Conservation (phyloP, 2,113 vertebrate species). For the Mesocricetus auratus region DNA sequence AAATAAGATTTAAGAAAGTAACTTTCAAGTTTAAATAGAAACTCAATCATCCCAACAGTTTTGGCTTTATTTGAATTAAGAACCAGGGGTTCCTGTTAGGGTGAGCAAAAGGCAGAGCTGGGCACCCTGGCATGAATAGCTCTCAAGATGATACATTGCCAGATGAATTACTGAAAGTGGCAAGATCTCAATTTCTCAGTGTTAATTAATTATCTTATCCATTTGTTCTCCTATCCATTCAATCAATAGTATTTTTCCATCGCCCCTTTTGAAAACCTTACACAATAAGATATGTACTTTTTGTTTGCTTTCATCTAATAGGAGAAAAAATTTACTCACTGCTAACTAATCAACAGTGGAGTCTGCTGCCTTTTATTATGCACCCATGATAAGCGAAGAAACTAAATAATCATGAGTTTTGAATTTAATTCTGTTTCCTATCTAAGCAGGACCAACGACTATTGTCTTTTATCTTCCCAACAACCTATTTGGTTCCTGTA, state of each 20-base stretch:
- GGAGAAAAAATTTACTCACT: background rate
- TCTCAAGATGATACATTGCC: background rate
- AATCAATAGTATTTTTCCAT: slow-evolving; percentile 53
- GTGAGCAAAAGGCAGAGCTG: background rate
- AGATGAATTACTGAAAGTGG: background rate
- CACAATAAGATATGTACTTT: background rate
- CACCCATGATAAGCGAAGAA: background rate
- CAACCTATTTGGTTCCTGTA: background rate
- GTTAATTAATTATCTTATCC: slow-evolving; percentile 33
- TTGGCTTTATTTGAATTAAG: background rate
- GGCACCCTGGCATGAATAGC: background rate
- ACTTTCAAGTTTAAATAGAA: slow-evolving; percentile 8
- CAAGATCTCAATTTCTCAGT: background rate
- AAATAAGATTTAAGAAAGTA: background rate
- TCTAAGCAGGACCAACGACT: slow-evolving; percentile 2
- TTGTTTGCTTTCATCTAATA: background rate
- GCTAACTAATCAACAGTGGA: background rate
- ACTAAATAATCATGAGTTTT: background rate
- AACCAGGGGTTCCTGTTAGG: background rate
- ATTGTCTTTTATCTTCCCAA: background rate
- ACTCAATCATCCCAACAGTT: background rate
- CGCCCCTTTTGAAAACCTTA: background rate
- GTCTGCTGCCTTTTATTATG: background rate
- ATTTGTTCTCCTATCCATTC: slow-evolving; percentile 10
- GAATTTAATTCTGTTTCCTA: slow-evolving; percentile 22